Evolutionary conservation across 2,888 invertebrate genomes (phyloP).

Genomic region (Miltochrista miniata): DNA sequence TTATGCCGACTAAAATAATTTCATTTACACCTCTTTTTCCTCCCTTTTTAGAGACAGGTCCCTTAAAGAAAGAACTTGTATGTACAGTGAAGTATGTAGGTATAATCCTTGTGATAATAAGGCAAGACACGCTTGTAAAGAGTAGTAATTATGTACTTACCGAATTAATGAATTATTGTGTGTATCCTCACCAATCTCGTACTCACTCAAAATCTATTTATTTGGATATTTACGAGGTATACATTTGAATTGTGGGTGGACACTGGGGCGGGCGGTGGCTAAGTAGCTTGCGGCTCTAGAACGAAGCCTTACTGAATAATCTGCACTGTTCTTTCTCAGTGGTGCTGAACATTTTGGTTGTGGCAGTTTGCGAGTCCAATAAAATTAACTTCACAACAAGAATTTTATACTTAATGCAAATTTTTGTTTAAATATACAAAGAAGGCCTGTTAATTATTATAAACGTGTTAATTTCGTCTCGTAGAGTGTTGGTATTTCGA

Average conservation of each 20-base stretch:
- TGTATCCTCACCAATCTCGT: slow-evolving; percentile 7
- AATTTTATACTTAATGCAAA: no score
- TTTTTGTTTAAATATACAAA: no score
- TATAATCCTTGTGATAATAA: no score
- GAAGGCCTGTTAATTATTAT: no score
- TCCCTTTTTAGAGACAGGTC: background rate
- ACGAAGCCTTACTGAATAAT: slow-evolving; percentile 71
- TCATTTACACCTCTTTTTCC: no score
- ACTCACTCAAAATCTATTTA: slow-evolving; percentile 2
- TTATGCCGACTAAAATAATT: no score
- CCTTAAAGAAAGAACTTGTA: background rate
- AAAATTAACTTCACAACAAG: no score
- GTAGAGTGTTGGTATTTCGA: no score
- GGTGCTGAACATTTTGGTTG: slow-evolving; percentile 43
- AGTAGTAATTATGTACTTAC: background rate
- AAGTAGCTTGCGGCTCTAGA: slow-evolving; percentile 54
- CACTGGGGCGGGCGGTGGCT: slow-evolving; percentile 48
- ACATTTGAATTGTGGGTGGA: slow-evolving; percentile 36
- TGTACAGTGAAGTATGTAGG: no score
- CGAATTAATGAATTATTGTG: slow-evolving; percentile 20
- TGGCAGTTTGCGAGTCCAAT: background rate
- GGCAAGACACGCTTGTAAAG: no score
- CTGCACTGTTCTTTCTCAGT: slow-evolving; percentile 65
- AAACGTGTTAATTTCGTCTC: no score
- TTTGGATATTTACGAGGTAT: slow-evolving; percentile 16